A percentile compares a stretch with the other conserved stretches of the same genome.
phyloP scores from a whole-genome alignment of 2,888 invertebrate genomes.

The Mantis religiosa region DNA sequence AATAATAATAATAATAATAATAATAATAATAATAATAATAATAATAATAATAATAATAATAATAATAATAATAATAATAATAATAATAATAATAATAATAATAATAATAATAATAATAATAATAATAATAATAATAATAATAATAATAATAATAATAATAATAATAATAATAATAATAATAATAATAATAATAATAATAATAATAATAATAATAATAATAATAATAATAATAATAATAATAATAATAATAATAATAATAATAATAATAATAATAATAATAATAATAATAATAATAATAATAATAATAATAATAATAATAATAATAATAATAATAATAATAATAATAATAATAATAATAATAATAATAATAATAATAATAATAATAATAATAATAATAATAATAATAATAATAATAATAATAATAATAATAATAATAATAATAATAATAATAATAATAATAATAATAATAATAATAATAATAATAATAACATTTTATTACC shows the following conservation, averaged over 20 bases:
- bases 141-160: slow-evolving; percentile 3
- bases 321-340: background rate
- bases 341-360: background rate
- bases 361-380: slow-evolving; percentile 12
- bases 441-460: too few species aligned
- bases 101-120: background rate
- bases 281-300: background rate
- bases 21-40: background rate
- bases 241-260: background rate
- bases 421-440: too few species aligned
- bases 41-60: background rate
- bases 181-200: too few species aligned
- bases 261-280: background rate
- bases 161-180: too few species aligned
- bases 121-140: slow-evolving; percentile 13
- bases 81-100: background rate
- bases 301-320: background rate
- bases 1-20: background rate
- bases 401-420: background rate
- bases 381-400: slow-evolving; percentile 12
- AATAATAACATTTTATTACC: too few species aligned
- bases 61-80: background rate
- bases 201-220: too few species aligned
- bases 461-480: too few species aligned
- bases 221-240: background rate